Percentiles rank a stretch among this genome's conserved stretches.
These are phyloP conservation scores for Echeneis naucrates DNA, from an alignment of 2,797 vertebrate genomes.

Conservation along the genomic window DNA sequence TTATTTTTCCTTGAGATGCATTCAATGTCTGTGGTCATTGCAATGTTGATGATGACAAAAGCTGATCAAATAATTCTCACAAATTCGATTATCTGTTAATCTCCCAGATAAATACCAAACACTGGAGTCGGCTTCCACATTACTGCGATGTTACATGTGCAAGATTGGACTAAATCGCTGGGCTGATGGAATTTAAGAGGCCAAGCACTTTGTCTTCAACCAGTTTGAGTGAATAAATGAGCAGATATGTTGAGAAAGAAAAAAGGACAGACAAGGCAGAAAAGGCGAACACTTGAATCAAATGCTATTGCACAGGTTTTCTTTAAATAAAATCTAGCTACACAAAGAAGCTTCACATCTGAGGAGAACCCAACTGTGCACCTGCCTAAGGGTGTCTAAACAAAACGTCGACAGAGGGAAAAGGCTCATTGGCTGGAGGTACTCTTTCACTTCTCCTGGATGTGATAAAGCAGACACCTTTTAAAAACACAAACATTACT, in stretches of 20 bases:
- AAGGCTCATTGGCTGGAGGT: conserved; percentile 67
- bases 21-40: background rate
- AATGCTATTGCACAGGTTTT: conserved; percentile 22
- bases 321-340: conserved; percentile 45
- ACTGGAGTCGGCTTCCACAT: conserved; percentile 7
- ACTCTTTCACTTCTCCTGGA: conserved; percentile 58
- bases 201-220: conserved; percentile 14
- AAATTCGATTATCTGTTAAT: conserved; percentile 39
- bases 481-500: conserved; percentile 56
- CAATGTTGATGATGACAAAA: conserved; percentile 25
- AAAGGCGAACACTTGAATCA: conserved; percentile 24
- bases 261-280: conserved; percentile 4
- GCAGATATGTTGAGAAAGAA: background rate
- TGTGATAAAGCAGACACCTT: conserved; percentile 68
- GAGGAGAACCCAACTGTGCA: conserved; percentile 44
- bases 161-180: conserved; percentile 14
- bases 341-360: conserved; percentile 56
- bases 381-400: conserved; percentile 73
- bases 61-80: conserved; percentile 22
- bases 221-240: background rate
- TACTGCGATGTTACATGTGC: conserved; percentile 15
- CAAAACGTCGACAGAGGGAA: conserved; percentile 62
- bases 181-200: background rate
- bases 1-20: background rate
- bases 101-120: conserved; percentile 32